phyloP scores from a whole-genome alignment of 2,888 invertebrate genomes.

The Andrena bucephala region DNA sequence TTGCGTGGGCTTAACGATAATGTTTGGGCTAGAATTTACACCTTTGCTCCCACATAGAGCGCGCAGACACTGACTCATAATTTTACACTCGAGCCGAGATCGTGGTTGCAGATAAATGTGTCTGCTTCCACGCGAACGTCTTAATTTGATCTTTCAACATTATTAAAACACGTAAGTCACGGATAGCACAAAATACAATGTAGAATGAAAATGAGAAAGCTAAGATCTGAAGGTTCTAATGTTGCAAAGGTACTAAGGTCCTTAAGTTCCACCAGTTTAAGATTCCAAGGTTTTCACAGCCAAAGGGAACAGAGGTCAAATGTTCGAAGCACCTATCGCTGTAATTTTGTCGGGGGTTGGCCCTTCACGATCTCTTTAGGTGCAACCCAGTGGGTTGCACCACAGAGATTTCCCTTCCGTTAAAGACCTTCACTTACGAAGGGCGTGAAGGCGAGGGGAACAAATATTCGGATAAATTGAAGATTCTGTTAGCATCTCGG shows the following conservation, averaged over 20 bases:
- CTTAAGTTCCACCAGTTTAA: neutral
- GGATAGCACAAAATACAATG: neutral
- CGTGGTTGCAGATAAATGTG: slow-evolving; percentile 15
- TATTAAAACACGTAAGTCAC: neutral
- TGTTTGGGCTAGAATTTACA: slow-evolving; percentile 59
- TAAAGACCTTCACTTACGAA: slow-evolving; percentile 31
- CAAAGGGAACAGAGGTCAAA: neutral
- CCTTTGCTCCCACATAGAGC: slow-evolving; percentile 50
- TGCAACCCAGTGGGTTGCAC: slow-evolving; percentile 1
- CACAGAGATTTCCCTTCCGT: neutral
- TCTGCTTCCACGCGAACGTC: slow-evolving; percentile 1
- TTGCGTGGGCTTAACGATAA: slow-evolving; percentile 68
- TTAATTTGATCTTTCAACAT: slow-evolving; percentile 8
- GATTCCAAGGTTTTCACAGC: neutral
- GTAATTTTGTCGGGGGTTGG: neutral
- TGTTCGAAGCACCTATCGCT: neutral
- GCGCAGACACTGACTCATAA: slow-evolving; percentile 35
- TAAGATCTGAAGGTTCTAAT: neutral
- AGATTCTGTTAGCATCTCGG: slow-evolving; percentile 45
- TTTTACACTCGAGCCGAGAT: slow-evolving; percentile 28
- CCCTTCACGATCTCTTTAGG: slow-evolving; percentile 17
- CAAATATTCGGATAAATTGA: slow-evolving; percentile 45
- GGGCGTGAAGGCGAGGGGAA: slow-evolving; percentile 16
- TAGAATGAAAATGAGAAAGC: neutral
- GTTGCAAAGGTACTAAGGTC: neutral